phyloP scores from a whole-genome alignment of 37 sponge, comb jelly and placozoan genomes.

The Axinella damicornis region DNA sequence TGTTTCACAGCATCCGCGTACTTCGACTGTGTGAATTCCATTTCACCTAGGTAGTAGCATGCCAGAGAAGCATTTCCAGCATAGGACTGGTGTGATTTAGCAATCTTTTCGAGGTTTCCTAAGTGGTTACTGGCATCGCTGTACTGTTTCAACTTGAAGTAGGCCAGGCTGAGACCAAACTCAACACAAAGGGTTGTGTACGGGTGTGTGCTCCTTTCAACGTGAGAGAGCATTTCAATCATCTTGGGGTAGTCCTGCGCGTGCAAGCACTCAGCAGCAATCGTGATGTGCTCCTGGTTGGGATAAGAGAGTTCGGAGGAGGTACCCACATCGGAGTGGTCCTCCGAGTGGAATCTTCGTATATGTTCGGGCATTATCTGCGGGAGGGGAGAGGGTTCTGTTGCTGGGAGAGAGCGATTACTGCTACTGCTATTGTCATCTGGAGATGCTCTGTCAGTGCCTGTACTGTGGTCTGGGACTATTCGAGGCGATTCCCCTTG shows the following conservation, averaged over 20 bases:
- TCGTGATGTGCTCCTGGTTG: not conserved
- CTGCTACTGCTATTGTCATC: too few relatives aligned
- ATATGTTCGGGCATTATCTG: too few relatives aligned
- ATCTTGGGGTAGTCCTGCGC: constrained; percentile 59
- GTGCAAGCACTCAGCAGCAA: constrained; percentile 44
- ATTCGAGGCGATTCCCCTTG: too few relatives aligned
- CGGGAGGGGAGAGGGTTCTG: too few relatives aligned
- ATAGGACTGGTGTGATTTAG: not conserved
- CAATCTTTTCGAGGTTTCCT: not conserved
- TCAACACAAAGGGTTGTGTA: not conserved
- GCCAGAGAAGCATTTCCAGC: constrained; percentile 24
- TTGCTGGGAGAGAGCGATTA: too few relatives aligned
- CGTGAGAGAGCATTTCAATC: constrained; percentile 7
- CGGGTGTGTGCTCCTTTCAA: not conserved
- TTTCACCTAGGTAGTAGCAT: constrained; percentile 63
- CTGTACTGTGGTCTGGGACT: too few relatives aligned
- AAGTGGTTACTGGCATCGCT: constrained; percentile 17
- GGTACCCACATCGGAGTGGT: too few relatives aligned
- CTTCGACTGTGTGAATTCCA: not conserved
- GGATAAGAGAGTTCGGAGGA: too few relatives aligned
- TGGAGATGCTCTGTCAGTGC: too few relatives aligned
- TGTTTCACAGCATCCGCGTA: constrained; percentile 33
- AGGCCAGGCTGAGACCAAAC: constrained; percentile 60
- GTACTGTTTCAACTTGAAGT: constrained; percentile 52
- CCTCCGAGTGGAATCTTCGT: too few relatives aligned